Conservation (phyloP, 2,797 vertebrate genomes). For the Etheostoma nigrum region DNA sequence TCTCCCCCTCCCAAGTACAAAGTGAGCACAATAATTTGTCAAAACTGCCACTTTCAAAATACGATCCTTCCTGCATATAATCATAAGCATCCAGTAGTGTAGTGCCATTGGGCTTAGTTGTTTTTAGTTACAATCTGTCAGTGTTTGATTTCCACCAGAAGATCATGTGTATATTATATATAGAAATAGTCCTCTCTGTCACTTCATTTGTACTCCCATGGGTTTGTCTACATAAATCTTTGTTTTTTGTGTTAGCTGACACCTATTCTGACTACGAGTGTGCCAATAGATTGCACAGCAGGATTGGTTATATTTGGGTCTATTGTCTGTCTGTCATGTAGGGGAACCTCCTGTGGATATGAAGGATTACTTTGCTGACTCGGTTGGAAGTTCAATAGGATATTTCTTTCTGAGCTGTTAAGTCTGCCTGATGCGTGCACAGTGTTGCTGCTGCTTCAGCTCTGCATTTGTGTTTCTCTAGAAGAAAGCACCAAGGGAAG, state of each 20-base stretch:
- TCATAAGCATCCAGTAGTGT: neutral
- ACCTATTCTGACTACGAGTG: slow-evolving; percentile 34
- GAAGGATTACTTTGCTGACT: slow-evolving; percentile 75
- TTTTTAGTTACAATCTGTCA: slow-evolving; percentile 1
- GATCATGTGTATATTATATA: slow-evolving; percentile 28
- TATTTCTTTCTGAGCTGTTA: slow-evolving; percentile 61
- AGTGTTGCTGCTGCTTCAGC: slow-evolving; percentile 65
- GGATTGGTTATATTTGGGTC: slow-evolving; percentile 70
- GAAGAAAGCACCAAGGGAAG: slow-evolving; percentile 46
- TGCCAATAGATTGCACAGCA: slow-evolving; percentile 44
- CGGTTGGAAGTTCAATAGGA: slow-evolving; percentile 70
- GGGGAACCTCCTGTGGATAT: slow-evolving; percentile 66
- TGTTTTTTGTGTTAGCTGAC: slow-evolving; percentile 45
- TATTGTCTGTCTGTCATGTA: slow-evolving; percentile 68
- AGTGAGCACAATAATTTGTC: neutral
- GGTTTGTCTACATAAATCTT: slow-evolving; percentile 31
- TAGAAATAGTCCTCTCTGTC: slow-evolving; percentile 35
- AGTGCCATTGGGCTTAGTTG: neutral
- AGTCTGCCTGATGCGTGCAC: slow-evolving; percentile 67
- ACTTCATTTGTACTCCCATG: slow-evolving; percentile 39
- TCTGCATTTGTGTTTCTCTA: slow-evolving; percentile 51
- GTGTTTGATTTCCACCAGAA: slow-evolving; percentile 23
- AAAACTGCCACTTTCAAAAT: slow-evolving; percentile 11
- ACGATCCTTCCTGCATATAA: neutral
- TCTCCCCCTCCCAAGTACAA: neutral